Conservation (phyloP, 1,140 invertebrate species). For the Eufriesea mexicana region DNA sequence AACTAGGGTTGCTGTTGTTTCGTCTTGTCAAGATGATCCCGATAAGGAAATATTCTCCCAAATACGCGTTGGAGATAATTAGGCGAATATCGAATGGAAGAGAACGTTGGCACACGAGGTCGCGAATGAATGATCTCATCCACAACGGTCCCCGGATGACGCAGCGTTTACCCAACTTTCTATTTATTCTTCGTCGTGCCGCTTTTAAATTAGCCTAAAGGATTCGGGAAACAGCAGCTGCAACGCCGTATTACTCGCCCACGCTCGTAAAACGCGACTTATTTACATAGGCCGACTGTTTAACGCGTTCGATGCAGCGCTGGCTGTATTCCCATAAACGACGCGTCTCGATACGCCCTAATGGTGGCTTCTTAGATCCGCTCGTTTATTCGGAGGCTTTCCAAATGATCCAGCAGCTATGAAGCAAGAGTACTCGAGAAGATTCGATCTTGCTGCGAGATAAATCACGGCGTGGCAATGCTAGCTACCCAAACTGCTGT, state of each 20-base stretch:
- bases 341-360: background rate
- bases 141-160: background rate
- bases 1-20: too few relatives aligned
- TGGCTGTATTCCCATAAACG: too few relatives aligned
- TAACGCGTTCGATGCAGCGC: background rate
- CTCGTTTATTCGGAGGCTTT: too few relatives aligned
- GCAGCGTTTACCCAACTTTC: conserved; percentile 30
- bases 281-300: background rate
- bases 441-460: too few relatives aligned
- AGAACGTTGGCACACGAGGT: background rate
- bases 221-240: background rate
- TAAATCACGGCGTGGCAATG: too few relatives aligned
- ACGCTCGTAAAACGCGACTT: background rate
- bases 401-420: too few relatives aligned
- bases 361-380: background rate
- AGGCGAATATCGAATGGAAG: background rate
- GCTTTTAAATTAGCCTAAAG: conserved; percentile 9
- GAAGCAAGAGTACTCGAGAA: too few relatives aligned
- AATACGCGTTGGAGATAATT: background rate
- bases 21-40: too few relatives aligned
- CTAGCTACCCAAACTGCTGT: too few relatives aligned
- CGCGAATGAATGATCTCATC: conserved; percentile 13
- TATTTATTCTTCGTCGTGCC: conserved; percentile 12
- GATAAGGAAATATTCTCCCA: too few relatives aligned
- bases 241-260: background rate